Evolutionary conservation across 2,888 invertebrate species (phyloP), one percentile per base, ranked within the genome.

Genomic region (Orthosia gracilis): DNA sequence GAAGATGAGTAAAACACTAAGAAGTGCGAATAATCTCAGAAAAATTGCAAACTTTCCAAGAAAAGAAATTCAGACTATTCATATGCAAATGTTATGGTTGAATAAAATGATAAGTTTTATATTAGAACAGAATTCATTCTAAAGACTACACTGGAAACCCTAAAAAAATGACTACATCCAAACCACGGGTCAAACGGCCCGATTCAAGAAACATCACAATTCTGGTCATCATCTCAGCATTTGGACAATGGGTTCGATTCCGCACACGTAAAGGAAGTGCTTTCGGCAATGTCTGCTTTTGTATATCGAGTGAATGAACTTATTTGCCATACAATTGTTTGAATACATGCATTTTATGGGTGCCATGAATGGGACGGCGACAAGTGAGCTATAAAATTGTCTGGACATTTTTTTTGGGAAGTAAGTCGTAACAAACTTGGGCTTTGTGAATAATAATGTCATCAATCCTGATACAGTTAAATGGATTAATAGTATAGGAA

Each of bases 181-280:
- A 70, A 81, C 12, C 11, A n/a, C 17, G 67, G 70, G 68, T 76
- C 64, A 74, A 63, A 68, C 87, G 78, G 80, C 63, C 18, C 70
- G 66, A 73, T 87, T 85, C 82, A 82, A 75, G 76, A 78, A 74
- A 58, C 61, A 84, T 87, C 82, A 81, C 80, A 76, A 87, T 88
- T 85, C 86, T 85, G 80, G 61, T 64, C 88, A 78, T 82, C 77
- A 79, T 81, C 80, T 81, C 26, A 45, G 76, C 61, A 69, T 83
- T 84, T 67, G 67, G 80, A 83, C 87, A 88, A 87, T 87, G 82
- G 76, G 77, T 72, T 65, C 80, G 75, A 90, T 90, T 90, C 90
- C 70, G 73, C 26, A 73, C 90, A 89, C 90, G 90, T 87, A 89
- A 50, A 88, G 90, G 90, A 90, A 90, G 89, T 89, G 66, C 70